Percentiles rank a stretch among this genome's conserved stretches.
Conservation (phyloP, 2,113 vertebrate genomes). For the Arizona elegans region DNA sequence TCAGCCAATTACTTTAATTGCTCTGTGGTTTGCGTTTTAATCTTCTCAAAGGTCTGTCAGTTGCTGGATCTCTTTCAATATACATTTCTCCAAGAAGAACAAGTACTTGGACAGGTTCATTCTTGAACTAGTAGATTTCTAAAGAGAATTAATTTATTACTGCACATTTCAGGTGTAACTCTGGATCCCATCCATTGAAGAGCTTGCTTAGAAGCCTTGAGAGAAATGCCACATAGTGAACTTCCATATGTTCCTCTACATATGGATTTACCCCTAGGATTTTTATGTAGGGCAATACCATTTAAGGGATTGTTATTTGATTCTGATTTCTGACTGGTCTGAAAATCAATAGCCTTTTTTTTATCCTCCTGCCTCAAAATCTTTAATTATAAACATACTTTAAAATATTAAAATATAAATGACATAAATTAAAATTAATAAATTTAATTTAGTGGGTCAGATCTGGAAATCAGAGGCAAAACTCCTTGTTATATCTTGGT, state of each 20-base stretch:
- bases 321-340: neutral
- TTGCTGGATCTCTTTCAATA: neutral
- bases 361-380: neutral
- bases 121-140: constrained; percentile 9
- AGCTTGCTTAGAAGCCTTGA: neutral
- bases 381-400: neutral
- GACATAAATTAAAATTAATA: neutral
- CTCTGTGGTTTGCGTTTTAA: constrained; percentile 1
- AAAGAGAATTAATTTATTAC: neutral
- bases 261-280: neutral
- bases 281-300: neutral
- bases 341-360: neutral
- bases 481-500: neutral
- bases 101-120: neutral
- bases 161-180: neutral
- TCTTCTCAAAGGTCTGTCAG: constrained; percentile 20
- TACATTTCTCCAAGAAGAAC: neutral
- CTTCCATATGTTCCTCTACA: neutral
- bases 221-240: neutral
- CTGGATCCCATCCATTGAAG: neutral
- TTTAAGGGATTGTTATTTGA: neutral
- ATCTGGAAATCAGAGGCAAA: neutral
- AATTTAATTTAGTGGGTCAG: neutral
- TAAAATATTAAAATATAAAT: neutral
- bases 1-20: neutral